Evolutionary conservation across 23 tunicate genomes (phyloP).

Genomic region (Trididemnum clinides): DNA sequence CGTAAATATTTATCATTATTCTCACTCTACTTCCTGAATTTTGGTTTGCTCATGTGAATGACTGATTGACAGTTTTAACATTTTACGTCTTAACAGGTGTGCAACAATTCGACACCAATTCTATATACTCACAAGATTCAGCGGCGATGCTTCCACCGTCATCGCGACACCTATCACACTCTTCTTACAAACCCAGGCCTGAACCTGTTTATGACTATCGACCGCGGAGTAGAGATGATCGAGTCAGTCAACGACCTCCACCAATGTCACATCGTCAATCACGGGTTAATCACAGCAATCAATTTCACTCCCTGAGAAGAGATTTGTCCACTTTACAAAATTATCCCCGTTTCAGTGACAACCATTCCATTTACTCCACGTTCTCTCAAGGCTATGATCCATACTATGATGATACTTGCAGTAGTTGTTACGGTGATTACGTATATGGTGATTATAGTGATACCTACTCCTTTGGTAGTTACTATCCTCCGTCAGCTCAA

Average conservation of each 20-base stretch:
- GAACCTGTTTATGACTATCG: slow-evolving; percentile 49
- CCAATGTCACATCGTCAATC: not conserved
- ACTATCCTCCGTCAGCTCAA: slow-evolving; percentile 1
- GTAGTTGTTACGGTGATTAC: slow-evolving; percentile 61
- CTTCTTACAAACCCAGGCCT: not conserved
- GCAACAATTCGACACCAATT: too few species aligned
- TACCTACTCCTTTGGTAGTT: slow-evolving; percentile 14
- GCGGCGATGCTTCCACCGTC: not conserved
- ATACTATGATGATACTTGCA: slow-evolving; percentile 35
- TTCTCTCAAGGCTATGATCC: not conserved
- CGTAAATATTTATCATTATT: too few species aligned
- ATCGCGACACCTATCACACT: slow-evolving; percentile 2
- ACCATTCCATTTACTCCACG: not conserved
- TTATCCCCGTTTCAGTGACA: not conserved
- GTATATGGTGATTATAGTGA: slow-evolving; percentile 54
- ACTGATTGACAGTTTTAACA: too few species aligned
- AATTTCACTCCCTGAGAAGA: not conserved
- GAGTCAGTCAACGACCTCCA: not conserved
- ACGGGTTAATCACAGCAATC: not conserved
- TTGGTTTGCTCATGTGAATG: too few species aligned
- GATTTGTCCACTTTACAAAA: not conserved
- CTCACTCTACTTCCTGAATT: too few species aligned
- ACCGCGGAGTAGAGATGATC: slow-evolving; percentile 3
- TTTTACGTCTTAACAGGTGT: too few species aligned
- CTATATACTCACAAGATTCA: not conserved